Percentiles rank a stretch among this genome's conserved stretches.
These are phyloP conservation scores for Cryptoblepharus egeriae DNA, from an alignment of 2,797 vertebrate species.

Conservation along the genomic window DNA sequence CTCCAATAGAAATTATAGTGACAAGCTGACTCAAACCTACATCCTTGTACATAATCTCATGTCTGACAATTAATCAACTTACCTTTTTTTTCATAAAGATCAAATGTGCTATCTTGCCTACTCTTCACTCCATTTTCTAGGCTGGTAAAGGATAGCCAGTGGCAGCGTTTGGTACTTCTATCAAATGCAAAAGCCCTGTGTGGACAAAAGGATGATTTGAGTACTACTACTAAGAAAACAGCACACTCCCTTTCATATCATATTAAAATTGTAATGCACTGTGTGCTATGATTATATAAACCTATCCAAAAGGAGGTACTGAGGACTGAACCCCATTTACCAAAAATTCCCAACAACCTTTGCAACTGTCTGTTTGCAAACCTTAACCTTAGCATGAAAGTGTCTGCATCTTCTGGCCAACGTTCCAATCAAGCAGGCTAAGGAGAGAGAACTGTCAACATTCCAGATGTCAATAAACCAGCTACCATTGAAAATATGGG, in stretches of 20 bases:
- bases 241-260: not conserved
- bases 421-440: too few relatives aligned
- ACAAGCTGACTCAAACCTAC: conserved; percentile 21
- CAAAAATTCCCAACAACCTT: not conserved
- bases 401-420: too few relatives aligned
- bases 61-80: conserved; percentile 74
- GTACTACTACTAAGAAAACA: conserved; percentile 45
- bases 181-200: conserved; percentile 96
- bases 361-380: too few relatives aligned
- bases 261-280: not conserved
- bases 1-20: conserved; percentile 12
- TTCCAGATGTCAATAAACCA: too few relatives aligned
- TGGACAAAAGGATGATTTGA: conserved; percentile 67
- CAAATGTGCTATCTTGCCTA: conserved; percentile 87
- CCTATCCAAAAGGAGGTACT: not conserved
- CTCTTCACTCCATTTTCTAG: conserved; percentile 86
- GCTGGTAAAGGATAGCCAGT: conserved; percentile 94
- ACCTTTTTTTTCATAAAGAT: conserved; percentile 99
- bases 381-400: too few relatives aligned
- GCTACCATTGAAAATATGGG: too few relatives aligned
- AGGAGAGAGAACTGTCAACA: too few relatives aligned
- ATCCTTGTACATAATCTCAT: not conserved
- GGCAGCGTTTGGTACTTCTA: conserved; percentile 93
- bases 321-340: not conserved
- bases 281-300: too few relatives aligned